These are phyloP conservation scores for Diadumene lineata DNA, from an alignment of 92 coral and sea anemone genomes.

Conservation along the genomic window DNA sequence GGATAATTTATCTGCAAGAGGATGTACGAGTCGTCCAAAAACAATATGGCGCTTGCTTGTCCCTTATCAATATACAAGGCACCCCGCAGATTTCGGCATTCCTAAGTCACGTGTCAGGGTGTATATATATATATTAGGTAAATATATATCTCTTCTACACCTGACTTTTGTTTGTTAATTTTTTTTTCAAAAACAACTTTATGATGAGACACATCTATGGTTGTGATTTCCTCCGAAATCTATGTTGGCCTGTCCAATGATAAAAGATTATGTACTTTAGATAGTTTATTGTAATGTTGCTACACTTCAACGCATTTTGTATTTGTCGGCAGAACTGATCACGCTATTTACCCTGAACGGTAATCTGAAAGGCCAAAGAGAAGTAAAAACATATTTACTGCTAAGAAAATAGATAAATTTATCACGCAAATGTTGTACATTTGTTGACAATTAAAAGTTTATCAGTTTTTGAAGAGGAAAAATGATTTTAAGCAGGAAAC, in stretches of 20 bases:
- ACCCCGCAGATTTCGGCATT: constrained; percentile 81
- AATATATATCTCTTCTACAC: no score
- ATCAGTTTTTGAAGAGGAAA: neutral
- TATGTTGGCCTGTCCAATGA: neutral
- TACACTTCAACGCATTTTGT: constrained; percentile 2
- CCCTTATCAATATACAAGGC: constrained; percentile 79
- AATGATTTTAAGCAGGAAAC: neutral
- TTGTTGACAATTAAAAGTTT: neutral
- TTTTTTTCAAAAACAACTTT: no score
- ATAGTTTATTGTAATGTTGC: neutral
- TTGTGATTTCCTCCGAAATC: no score
- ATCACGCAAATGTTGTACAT: neutral
- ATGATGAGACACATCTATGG: no score
- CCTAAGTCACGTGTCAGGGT: constrained; percentile 43
- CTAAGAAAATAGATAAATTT: neutral
- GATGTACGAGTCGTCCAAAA: constrained; percentile 51
- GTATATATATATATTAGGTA: neutral
- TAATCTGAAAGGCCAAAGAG: neutral
- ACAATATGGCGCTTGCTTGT: constrained; percentile 90
- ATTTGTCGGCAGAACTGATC: constrained; percentile 1
- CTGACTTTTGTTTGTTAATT: no score
- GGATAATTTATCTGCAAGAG: constrained; percentile 26
- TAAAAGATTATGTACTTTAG: constrained; percentile 3
- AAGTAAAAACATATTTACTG: neutral
- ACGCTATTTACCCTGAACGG: neutral